Conservation (phyloP, 2,113 vertebrate genomes). For the Pyrgilauda ruficollis region DNA sequence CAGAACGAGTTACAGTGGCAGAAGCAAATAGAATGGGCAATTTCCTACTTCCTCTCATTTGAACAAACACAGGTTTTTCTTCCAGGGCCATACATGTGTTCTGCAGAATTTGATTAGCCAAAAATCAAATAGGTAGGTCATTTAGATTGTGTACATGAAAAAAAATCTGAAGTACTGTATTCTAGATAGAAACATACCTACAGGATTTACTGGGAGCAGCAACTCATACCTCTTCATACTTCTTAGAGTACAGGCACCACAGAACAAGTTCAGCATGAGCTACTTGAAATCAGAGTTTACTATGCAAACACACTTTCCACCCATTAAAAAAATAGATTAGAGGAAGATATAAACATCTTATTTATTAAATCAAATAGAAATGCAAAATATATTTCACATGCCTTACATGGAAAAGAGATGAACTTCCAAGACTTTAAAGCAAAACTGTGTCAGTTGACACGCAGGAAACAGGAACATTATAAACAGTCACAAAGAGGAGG, state of each 20-base stretch:
- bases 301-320: not conserved
- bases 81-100: not conserved
- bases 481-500: slow-evolving; percentile 29
- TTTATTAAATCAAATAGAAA: slow-evolving; percentile 67
- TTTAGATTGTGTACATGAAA: not conserved
- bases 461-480: slow-evolving; percentile 17
- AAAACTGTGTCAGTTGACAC: slow-evolving; percentile 27
- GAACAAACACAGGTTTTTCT: not conserved
- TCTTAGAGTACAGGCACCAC: not conserved
- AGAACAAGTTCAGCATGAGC: not conserved
- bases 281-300: not conserved
- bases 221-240: not conserved
- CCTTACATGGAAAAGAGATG: slow-evolving; percentile 58
- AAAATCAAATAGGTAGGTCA: not conserved
- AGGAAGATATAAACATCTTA: slow-evolving; percentile 47
- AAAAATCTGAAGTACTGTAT: not conserved
- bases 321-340: slow-evolving; percentile 22
- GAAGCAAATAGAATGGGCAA: not conserved
- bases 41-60: not conserved
- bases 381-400: slow-evolving; percentile 60
- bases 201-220: not conserved
- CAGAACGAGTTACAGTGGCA: not conserved
- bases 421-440: slow-evolving; percentile 48
- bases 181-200: not conserved
- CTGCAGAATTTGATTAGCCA: not conserved